Conservation (phyloP, 2,797 vertebrate genomes). For the Phoeniculus purpureus region DNA sequence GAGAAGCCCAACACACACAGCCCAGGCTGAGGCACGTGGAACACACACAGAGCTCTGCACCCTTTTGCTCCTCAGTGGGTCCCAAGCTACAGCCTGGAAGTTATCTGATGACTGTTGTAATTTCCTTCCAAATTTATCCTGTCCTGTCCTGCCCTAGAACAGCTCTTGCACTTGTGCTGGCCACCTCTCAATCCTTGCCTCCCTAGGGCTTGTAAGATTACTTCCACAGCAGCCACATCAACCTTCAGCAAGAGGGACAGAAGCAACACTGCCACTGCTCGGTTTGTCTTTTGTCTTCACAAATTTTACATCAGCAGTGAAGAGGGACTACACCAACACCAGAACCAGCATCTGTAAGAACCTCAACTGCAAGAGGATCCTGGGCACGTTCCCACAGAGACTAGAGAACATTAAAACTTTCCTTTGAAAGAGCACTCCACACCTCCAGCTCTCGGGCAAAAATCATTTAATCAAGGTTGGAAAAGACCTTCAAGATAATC, state of each 20-base stretch:
- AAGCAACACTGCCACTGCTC: background rate
- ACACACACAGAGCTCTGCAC: rapidly evolving
- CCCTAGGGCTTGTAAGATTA: background rate
- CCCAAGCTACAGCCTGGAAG: background rate
- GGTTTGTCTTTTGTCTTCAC: background rate
- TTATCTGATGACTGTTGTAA: background rate
- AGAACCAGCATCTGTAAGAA: background rate
- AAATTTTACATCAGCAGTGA: background rate
- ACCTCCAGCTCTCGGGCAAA: background rate
- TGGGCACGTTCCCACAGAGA: background rate
- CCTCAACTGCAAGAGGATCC: background rate
- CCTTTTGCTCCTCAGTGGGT: background rate
- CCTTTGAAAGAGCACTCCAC: background rate
- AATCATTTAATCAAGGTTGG: too few relatives aligned
- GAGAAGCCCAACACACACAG: background rate
- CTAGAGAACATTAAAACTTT: background rate
- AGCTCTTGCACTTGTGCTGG: background rate
- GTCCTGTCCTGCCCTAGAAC: background rate
- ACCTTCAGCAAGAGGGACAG: background rate
- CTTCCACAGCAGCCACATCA: background rate
- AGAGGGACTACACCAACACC: background rate
- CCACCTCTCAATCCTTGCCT: background rate
- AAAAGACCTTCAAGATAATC: too few relatives aligned
- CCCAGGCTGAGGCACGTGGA: background rate
- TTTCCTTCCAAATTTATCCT: background rate